Base-by-base conservation (phyloP, 2,113 vertebrate genomes). In the Synodontis membranacea region DNA sequence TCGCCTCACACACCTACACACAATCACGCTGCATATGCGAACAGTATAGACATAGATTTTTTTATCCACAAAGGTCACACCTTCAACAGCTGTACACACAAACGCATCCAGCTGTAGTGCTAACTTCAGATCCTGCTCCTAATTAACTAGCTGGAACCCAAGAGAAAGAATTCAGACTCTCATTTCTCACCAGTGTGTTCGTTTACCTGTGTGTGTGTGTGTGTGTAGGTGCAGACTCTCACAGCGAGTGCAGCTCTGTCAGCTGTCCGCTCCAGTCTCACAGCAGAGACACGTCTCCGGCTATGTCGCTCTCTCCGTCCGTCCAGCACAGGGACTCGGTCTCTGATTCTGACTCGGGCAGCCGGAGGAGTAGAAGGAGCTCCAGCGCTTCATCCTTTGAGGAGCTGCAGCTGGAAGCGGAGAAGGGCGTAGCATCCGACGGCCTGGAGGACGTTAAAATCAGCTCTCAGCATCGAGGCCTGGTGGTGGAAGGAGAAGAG, bases 301-400 rank as follows among this genome's bases (percentile, higher is more conserved):
- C 94, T 76, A 93, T 93, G 0, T 94, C 94, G 46, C 88, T 91
- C 62, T 93, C 94, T 66, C 93, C 93, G 0, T 93, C 93, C 37
- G 64, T 89, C 87, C 93, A 90, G 82, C 93, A 91, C 88, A 94
- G 95, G 5, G 93, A 95, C 0, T 86, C 44, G 2, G 92, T 91
- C 52, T 82, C 86, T 0, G 46, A 72, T 3, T 82, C 79, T 5
- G 79, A 74, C 23, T 44, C 31, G 14, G 79, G 31, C 60, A 42
- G 44, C 50, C 74, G 76, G 85, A 0, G 91, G 92, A 88, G 86
- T 86, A 92, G 89, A 88, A 94, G 95, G 90, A 95, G 95, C 91
- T 96, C 95, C 89, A 96, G 96, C 0, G 93, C 93, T 80, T 97
- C 96, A 0, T 97, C 96, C 79, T 97, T 97, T 0, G 96, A 97